A percentile compares a stretch with the other conserved stretches of the same genome.
Evolutionary conservation across 35 echinoderm and acorn worm species (phyloP).

Genomic region (Anneissia japonica): DNA sequence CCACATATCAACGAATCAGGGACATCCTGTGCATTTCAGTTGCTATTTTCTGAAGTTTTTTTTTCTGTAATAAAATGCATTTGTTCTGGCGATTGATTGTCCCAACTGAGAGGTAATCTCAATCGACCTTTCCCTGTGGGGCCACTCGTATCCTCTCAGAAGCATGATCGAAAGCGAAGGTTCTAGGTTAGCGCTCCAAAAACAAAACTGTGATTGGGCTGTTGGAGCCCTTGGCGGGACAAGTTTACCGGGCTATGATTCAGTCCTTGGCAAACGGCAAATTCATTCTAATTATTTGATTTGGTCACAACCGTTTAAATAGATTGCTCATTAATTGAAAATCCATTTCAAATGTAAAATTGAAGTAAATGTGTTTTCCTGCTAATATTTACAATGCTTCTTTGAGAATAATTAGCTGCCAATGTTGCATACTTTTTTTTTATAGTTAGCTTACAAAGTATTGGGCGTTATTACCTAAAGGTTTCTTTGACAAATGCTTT

Average conservation of each 20-base stretch:
- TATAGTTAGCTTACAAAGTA: background rate
- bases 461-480: slow-evolving; percentile 44
- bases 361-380: too few relatives aligned
- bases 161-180: background rate
- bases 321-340: too few relatives aligned
- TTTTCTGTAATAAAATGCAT: background rate
- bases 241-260: background rate
- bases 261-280: background rate
- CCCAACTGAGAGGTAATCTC: background rate
- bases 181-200: background rate
- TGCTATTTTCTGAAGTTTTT: background rate
- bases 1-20: background rate
- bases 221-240: background rate
- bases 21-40: background rate
- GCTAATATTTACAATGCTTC: too few relatives aligned
- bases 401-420: too few relatives aligned
- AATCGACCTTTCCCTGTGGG: background rate
- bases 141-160: background rate
- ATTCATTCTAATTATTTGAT: background rate
- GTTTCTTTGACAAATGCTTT: slow-evolving; percentile 93
- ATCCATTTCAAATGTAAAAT: too few relatives aligned
- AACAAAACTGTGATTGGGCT: background rate
- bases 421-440: too few relatives aligned
- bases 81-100: background rate
- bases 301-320: background rate